Percentiles rank a stretch among this genome's conserved stretches.
phyloP scores from a whole-genome alignment of 2,888 invertebrate genomes.

The Ischnus inquisitorius region DNA sequence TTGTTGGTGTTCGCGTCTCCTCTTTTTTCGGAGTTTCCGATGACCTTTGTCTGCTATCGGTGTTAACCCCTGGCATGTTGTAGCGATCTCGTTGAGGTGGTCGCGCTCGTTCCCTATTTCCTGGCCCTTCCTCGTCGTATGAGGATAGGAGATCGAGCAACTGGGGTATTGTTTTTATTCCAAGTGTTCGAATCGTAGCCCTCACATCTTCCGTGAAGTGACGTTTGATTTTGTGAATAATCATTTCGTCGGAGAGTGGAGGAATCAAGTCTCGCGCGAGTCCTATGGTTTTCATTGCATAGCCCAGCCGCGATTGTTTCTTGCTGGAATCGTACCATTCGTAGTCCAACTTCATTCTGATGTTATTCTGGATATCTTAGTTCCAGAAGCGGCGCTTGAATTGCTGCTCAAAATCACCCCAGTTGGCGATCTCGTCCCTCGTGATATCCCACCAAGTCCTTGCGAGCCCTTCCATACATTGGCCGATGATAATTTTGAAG shows the following conservation, averaged over 20 bases:
- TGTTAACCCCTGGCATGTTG: not conserved
- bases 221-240: constrained; percentile 5
- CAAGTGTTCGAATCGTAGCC: constrained; percentile 4
- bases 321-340: too few species aligned
- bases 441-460: constrained; percentile 7
- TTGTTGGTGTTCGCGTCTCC: not conserved
- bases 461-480: not conserved
- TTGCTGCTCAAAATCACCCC: too few species aligned
- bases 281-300: constrained; percentile 5
- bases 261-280: not conserved
- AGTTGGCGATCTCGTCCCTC: not conserved
- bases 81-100: not conserved
- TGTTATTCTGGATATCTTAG: too few species aligned
- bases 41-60: not conserved
- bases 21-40: not conserved
- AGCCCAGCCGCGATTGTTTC: not conserved
- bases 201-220: constrained; percentile 32
- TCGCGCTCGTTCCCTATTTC: not conserved
- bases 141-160: constrained; percentile 26
- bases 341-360: too few species aligned
- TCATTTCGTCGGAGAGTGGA: not conserved
- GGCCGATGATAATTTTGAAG: not conserved
- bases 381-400: too few species aligned
- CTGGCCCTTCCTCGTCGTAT: constrained; percentile 22
- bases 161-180: not conserved